Conservation (phyloP, 1,140 invertebrate species). For the Drosophila sulfurigaster region DNA sequence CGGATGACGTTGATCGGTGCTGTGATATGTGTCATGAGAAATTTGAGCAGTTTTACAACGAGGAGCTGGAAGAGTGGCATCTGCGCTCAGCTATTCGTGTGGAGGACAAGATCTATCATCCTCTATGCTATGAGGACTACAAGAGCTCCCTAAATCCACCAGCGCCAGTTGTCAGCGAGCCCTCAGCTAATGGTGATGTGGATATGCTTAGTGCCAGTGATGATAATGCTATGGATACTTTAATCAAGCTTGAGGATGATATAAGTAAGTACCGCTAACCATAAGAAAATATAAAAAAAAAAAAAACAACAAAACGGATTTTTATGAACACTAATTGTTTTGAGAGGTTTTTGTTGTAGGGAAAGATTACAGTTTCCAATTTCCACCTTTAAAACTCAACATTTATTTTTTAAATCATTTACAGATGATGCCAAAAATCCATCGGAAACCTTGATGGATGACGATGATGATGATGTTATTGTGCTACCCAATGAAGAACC, state of each 20-base stretch:
- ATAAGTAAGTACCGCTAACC: constrained; percentile 7
- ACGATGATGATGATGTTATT: constrained; percentile 84
- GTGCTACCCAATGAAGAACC: constrained; percentile 83
- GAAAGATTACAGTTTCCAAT: not conserved
- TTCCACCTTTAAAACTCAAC: not conserved
- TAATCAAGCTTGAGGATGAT: constrained; percentile 74
- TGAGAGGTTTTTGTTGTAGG: no score
- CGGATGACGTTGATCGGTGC: constrained; percentile 87
- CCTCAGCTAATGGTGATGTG: constrained; percentile 43
- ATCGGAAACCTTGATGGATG: constrained; percentile 42
- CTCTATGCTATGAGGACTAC: constrained; percentile 95
- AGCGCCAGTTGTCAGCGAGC: constrained; percentile 3
- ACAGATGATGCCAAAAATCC: constrained; percentile 39
- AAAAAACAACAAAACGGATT: no score
- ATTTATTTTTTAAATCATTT: not conserved
- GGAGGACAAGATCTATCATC: constrained; percentile 94
- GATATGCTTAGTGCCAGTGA: constrained; percentile 67
- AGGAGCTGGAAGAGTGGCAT: constrained; percentile 98
- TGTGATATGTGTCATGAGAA: constrained; percentile 96
- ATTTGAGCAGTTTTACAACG: constrained; percentile 97
- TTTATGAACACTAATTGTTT: no score
- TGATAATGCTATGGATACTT: constrained; percentile 79
- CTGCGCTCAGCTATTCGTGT: constrained; percentile 92
- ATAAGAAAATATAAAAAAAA: no score
- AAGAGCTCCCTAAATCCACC: constrained; percentile 86